These are phyloP conservation scores for Drosophila lacicola DNA, from an alignment of 2,888 invertebrate genomes.

Conservation along the genomic window DNA sequence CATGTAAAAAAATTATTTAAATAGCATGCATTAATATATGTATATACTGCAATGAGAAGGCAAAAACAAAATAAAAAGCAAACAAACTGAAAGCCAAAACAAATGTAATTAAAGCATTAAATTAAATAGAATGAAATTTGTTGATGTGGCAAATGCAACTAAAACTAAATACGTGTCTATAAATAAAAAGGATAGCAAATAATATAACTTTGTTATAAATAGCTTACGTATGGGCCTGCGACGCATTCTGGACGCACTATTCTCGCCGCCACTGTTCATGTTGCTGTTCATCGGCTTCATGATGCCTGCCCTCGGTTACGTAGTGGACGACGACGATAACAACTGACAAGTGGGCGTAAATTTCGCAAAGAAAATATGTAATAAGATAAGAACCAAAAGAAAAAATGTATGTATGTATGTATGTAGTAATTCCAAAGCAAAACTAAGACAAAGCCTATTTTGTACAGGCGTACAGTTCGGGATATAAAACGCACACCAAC, in stretches of 20 bases:
- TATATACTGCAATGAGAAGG: slow-evolving; percentile 21
- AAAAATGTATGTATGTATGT: slow-evolving; percentile 38
- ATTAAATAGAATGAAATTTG: slow-evolving; percentile 25
- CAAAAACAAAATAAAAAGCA: slow-evolving; percentile 22
- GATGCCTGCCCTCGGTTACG: slow-evolving; percentile 51
- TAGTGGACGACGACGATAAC: slow-evolving; percentile 20
- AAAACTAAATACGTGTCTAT: slow-evolving; percentile 40
- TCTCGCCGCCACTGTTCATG: slow-evolving; percentile 66
- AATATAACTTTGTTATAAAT: slow-evolving; percentile 56
- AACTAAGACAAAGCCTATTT: slow-evolving; percentile 28
- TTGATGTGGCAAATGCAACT: slow-evolving; percentile 17
- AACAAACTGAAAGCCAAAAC: slow-evolving; percentile 9
- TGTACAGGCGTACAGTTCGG: slow-evolving; percentile 15
- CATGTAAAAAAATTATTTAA: slow-evolving; percentile 25
- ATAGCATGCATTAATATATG: slow-evolving; percentile 54
- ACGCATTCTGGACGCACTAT: slow-evolving; percentile 72
- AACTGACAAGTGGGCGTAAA: slow-evolving; percentile 63
- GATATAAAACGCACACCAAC: slow-evolving; percentile 13
- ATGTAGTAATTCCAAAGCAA: slow-evolving; percentile 37
- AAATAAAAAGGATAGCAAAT: slow-evolving; percentile 39
- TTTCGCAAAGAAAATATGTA: slow-evolving; percentile 54
- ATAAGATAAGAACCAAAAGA: slow-evolving; percentile 66
- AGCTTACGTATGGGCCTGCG: slow-evolving; percentile 80
- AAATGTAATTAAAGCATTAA: slow-evolving; percentile 24
- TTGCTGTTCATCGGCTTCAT: slow-evolving; percentile 64